phyloP scores from a whole-genome alignment of 2,113 vertebrate species.

The Amphiprion percula region DNA sequence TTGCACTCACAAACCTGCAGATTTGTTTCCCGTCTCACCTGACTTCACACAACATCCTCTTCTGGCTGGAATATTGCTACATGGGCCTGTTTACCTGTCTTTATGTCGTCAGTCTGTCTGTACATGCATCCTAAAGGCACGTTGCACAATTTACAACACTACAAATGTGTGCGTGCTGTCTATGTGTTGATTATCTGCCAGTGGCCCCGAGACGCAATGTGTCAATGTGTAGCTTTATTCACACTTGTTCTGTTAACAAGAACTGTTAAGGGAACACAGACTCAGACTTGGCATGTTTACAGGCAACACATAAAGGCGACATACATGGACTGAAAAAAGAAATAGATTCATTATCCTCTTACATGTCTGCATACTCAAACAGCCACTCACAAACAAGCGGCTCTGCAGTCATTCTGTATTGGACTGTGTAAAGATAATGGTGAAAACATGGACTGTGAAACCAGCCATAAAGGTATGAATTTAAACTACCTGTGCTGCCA shows the following conservation, averaged over 20 bases:
- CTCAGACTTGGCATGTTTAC: slow-evolving; percentile 14
- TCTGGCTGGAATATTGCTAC: not conserved
- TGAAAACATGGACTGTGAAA: not conserved
- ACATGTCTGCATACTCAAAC: not conserved
- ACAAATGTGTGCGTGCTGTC: not conserved
- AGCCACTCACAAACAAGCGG: not conserved
- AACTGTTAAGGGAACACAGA: slow-evolving; percentile 14
- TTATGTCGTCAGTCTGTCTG: not conserved
- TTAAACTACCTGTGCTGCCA: not conserved
- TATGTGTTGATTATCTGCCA: slow-evolving; percentile 6
- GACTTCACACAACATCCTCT: slow-evolving; percentile 3
- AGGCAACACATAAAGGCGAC: slow-evolving; percentile 2
- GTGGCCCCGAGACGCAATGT: slow-evolving; percentile 15
- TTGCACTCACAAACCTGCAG: slow-evolving; percentile 5
- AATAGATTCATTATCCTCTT: slow-evolving; percentile 5
- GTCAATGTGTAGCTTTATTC: slow-evolving; percentile 24
- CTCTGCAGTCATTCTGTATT: not conserved
- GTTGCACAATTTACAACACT: not conserved
- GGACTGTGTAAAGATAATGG: not conserved
- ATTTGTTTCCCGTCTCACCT: slow-evolving; percentile 18
- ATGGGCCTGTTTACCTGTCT: slow-evolving; percentile 2
- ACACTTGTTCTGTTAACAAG: slow-evolving; percentile 18
- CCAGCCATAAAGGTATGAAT: not conserved
- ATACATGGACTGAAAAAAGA: not conserved
- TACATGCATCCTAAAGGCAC: not conserved